Base-by-base conservation (phyloP, 2,888 invertebrate species). In the Molorchus minor region DNA sequence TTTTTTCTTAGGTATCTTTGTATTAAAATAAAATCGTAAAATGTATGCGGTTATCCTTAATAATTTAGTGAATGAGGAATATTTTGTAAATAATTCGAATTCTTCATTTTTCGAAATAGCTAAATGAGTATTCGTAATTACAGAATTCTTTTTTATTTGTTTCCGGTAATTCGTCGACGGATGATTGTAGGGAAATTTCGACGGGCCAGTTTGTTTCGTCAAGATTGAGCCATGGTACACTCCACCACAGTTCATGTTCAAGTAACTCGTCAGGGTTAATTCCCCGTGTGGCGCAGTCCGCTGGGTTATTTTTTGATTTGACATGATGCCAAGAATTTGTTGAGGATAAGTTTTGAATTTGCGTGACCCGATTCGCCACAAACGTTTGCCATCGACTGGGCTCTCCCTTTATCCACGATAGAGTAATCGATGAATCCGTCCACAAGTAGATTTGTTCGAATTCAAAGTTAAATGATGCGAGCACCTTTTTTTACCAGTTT, bases 341-440 rank as follows among this genome's bases (percentile, higher is more conserved):
- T 16, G 64, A 17, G 20, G 44, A 7, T 5, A 5, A 25, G 25
- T 25, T 25, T 35, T 68, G 64, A 29, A 73, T 73, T 56, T 63
- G 57, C 16, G 62, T 13, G 1, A 73, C 63, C 8, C 71, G 40
- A 59, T 73, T 65, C 8, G 61, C 60, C 1, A 73, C 70, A 55
- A 71, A 74, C 0, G 69, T 71, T 41, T 68, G 66, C 67, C 69
- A 73, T 17, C 56, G 43, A 7, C 41, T 19, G 19, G 68, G 56
- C 8, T 35, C 45, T 43, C 8, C n/a, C 20, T 49, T 53, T 16
- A 72, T 25, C 72, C 73, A 73, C 4, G 57, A 49, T 30, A 73
- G 44, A 0, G 65, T 69, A 30, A 72, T 71, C 7, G 63, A 67
- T 2, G 69, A 71, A 55, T 73, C 72, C 5, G 65, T 61, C 69